Percentiles rank a stretch among this genome's conserved stretches.
These are phyloP conservation scores for Amblyjoppa proteus DNA, from an alignment of 2,888 invertebrate species.

Conservation along the genomic window DNA sequence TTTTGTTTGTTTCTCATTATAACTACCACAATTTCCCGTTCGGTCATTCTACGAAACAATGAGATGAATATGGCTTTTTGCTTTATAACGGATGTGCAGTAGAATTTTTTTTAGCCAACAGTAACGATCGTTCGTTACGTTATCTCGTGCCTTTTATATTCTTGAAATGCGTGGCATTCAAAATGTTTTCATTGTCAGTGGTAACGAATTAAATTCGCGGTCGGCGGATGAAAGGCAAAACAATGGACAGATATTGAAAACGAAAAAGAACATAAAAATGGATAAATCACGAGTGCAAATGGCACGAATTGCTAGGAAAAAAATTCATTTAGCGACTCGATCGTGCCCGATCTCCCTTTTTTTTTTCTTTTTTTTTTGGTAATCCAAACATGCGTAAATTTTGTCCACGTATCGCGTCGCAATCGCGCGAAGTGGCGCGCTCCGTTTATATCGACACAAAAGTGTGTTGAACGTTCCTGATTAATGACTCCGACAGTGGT, in stretches of 20 bases:
- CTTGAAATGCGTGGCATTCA: not conserved
- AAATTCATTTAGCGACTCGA: not conserved
- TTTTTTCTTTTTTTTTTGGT: not conserved
- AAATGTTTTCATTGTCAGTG: not conserved
- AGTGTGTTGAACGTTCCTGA: conserved; percentile 50
- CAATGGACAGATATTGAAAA: not conserved
- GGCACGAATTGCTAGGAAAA: not conserved
- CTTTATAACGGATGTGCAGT: not conserved
- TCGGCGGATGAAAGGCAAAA: not conserved
- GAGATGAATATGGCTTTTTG: not conserved
- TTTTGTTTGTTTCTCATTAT: not conserved
- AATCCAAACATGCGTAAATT: not conserved
- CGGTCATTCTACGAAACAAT: not conserved
- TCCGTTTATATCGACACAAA: conserved; percentile 33
- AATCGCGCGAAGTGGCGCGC: conserved; percentile 51
- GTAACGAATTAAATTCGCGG: not conserved
- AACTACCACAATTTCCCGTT: not conserved
- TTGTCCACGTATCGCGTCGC: conserved; percentile 13
- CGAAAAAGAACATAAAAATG: not conserved
- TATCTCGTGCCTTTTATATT: not conserved
- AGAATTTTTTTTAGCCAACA: not conserved
- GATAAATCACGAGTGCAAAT: not conserved
- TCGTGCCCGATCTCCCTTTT: not conserved
- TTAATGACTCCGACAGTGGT: conserved; percentile 44
- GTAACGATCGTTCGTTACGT: not conserved